These are phyloP conservation scores for Hippotragus niger DNA, from an alignment of 2,113 vertebrate species.

Conservation along the genomic window DNA sequence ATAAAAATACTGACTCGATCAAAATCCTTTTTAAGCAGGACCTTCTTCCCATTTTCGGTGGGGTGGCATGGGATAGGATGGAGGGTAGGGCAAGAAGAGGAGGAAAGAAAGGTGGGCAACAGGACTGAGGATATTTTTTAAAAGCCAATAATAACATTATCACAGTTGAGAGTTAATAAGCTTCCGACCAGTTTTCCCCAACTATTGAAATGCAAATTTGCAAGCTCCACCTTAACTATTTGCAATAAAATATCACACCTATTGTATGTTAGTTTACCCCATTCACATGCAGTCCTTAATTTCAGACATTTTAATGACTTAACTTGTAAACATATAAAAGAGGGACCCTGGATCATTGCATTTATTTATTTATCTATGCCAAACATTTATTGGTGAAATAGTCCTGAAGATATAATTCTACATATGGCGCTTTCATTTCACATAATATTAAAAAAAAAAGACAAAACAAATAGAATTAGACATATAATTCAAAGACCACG, in stretches of 20 bases:
- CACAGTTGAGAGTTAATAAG: slow-evolving; percentile 67
- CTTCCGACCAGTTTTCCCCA: slow-evolving; percentile 76
- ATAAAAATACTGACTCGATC: slow-evolving; percentile 39
- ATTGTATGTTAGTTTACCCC: slow-evolving; percentile 58
- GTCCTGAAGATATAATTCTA: slow-evolving; percentile 88
- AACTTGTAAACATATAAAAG: slow-evolving; percentile 79
- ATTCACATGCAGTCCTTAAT: slow-evolving; percentile 77
- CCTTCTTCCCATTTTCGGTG: not conserved
- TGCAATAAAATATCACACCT: slow-evolving; percentile 77
- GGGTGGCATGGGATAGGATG: not conserved
- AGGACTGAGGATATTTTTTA: not conserved
- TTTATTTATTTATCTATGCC: slow-evolving; percentile 82
- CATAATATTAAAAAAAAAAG: slow-evolving; percentile 83
- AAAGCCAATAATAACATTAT: slow-evolving; percentile 66
- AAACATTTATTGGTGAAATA: slow-evolving; percentile 90
- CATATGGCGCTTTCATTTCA: slow-evolving; percentile 89
- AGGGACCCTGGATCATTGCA: slow-evolving; percentile 77
- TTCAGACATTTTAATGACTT: slow-evolving; percentile 77
- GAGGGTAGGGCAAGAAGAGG: not conserved
- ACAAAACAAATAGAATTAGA: slow-evolving; percentile 86
- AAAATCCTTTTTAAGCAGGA: slow-evolving; percentile 2
- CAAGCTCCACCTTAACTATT: slow-evolving; percentile 73
- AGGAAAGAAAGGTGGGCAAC: not conserved
- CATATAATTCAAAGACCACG: slow-evolving; percentile 90
- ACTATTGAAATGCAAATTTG: slow-evolving; percentile 75